Evolutionary conservation across 2,113 vertebrate genomes (phyloP).

Genomic region (Pelusios castaneus): DNA sequence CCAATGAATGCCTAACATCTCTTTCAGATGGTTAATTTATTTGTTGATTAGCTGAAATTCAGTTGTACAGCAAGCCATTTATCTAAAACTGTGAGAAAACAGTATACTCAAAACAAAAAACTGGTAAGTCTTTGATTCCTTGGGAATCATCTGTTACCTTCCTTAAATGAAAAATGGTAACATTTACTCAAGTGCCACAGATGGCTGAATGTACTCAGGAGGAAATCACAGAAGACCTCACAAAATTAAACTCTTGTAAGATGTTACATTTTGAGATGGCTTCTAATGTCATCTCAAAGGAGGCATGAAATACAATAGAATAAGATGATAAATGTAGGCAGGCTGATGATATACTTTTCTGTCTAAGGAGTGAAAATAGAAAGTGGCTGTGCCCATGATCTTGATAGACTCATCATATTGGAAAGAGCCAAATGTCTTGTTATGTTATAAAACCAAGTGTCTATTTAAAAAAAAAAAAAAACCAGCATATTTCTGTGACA

Average conservation of each 20-base stretch:
- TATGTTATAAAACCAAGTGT: background rate
- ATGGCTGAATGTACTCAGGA: background rate
- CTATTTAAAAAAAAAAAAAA: background rate
- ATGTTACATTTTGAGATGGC: background rate
- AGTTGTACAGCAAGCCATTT: background rate
- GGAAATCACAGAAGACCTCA: background rate
- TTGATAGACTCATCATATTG: background rate
- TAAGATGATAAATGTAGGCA: background rate
- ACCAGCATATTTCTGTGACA: background rate
- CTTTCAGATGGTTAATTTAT: background rate
- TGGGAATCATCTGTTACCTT: background rate
- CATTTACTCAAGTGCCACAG: background rate
- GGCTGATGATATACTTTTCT: background rate
- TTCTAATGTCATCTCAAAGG: background rate
- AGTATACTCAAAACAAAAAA: background rate
- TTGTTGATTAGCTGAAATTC: background rate
- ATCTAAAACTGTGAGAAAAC: background rate
- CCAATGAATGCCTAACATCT: background rate
- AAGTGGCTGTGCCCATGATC: background rate
- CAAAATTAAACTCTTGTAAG: background rate
- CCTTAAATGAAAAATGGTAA: background rate
- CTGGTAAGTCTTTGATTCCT: background rate
- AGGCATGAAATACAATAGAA: background rate
- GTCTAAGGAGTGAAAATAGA: background rate
- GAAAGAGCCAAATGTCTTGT: background rate